phyloP scores from a whole-genome alignment of 2,888 invertebrate genomes.

The Eurytoma adleriae region DNA sequence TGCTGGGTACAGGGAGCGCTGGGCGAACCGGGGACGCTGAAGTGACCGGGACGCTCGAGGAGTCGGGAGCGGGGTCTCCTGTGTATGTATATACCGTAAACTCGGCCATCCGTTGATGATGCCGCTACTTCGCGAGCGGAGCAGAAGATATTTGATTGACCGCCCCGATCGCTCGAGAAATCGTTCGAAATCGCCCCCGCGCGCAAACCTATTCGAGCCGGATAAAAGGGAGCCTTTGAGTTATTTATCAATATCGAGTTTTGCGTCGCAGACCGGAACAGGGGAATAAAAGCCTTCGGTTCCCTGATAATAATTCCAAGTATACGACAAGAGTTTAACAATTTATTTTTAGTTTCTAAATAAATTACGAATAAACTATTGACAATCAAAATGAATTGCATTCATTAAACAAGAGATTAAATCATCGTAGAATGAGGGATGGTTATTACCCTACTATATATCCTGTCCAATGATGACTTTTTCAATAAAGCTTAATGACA shows the following conservation, averaged over 20 bases:
- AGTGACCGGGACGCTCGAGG: conserved; percentile 8
- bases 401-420: too few species aligned
- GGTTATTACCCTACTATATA: too few species aligned
- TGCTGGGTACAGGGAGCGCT: not conserved
- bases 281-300: too few species aligned
- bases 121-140: not conserved
- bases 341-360: too few species aligned
- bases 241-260: not conserved
- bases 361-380: too few species aligned
- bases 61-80: not conserved
- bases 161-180: conserved; percentile 29
- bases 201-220: not conserved
- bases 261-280: too few species aligned
- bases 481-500: too few species aligned
- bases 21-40: conserved; percentile 11
- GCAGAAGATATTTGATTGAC: conserved; percentile 7
- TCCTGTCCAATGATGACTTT: too few species aligned
- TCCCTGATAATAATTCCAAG: too few species aligned
- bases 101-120: not conserved
- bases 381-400: too few species aligned
- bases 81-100: not conserved
- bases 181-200: conserved; percentile 5
- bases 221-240: not conserved
- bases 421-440: too few species aligned
- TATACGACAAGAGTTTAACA: too few species aligned